Evolutionary conservation across 2,113 vertebrate genomes (phyloP), one percentile per base, ranked within the genome.

Genomic region (Seriola dumerili): DNA sequence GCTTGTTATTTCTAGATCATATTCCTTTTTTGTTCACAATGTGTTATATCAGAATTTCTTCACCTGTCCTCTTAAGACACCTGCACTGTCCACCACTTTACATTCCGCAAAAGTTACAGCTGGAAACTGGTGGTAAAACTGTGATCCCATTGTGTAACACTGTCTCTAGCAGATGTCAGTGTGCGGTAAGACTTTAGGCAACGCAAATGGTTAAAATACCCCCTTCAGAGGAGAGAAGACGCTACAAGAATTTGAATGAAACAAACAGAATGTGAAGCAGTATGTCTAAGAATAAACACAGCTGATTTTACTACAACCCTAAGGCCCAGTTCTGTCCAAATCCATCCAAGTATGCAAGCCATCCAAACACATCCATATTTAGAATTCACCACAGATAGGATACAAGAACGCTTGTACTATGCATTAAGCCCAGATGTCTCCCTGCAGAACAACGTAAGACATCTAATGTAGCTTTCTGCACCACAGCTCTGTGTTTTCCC

Each of bases 391-490:
- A 21, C 36, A 57, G 79, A 76, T n/a, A 72, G 64, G 46, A 73
- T 44, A 13, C 40, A 63, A 59, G 61, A 54, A 77, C 66, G n/a
- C 32, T 52, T 61, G 58, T 64, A 10, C 78, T 72, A 21, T 50
- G 75, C 83, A 86, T 84, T 81, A 76, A 29, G 48, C 57, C 59
- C 48, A 75, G 63, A 75, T 81, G 80, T 72, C 36, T 71, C 62
- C 78, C 70, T 78, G 55, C 42, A 76, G 74, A 85, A 73, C 63
- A 72, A 72, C 82, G 85, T 78, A 74, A 87, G 46, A 64, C 55
- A 72, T 81, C 59, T 83, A 74, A 87, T 79, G 87, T 88, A 77
- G 80, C 80, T 83, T 71, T 71, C 64, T 82, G 80, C 36, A 65
- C 48, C 72, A 73, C 42, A 61, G 66, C 42, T 73, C 52, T 23